Conservation (phyloP, 2,888 invertebrate species). For the Anoplius nigerrimus region DNA sequence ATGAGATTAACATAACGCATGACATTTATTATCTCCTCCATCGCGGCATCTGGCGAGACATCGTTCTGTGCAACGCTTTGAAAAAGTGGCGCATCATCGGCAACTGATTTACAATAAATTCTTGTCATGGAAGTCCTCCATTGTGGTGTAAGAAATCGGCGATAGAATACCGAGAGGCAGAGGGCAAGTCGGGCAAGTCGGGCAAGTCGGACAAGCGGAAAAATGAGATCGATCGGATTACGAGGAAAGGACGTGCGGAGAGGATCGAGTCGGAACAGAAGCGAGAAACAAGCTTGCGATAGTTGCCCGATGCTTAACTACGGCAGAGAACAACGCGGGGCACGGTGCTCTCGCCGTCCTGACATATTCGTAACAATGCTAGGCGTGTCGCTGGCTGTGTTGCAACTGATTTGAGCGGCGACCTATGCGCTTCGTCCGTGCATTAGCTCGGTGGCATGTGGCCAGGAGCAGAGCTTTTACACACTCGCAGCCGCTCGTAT, state of each 20-base stretch:
- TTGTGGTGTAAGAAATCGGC: constrained; percentile 13
- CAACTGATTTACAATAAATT: constrained; percentile 34
- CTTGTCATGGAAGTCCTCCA: no score
- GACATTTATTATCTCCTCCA: neutral
- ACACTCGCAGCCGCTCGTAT: constrained; percentile 35
- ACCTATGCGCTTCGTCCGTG: constrained; percentile 46
- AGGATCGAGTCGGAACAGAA: no score
- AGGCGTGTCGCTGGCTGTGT: constrained; percentile 70
- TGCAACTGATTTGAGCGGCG: constrained; percentile 61
- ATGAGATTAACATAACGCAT: no score
- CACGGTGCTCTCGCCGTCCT: constrained; percentile 52
- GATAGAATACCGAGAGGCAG: constrained; percentile 11
- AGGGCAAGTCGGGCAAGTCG: neutral
- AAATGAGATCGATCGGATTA: neutral
- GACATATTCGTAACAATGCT: constrained; percentile 72
- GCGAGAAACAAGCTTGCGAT: constrained; percentile 3
- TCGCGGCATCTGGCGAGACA: constrained; percentile 7
- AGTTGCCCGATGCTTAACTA: neutral
- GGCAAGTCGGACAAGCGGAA: no score
- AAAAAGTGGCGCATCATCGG: constrained; percentile 9
- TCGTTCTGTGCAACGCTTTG: constrained; percentile 16
- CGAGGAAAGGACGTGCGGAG: neutral
- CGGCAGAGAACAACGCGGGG: constrained; percentile 11
- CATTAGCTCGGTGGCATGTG: constrained; percentile 4
- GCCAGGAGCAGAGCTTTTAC: neutral